These are phyloP conservation scores for Eulithis testata DNA, from an alignment of 2,888 invertebrate species.

Conservation along the genomic window DNA sequence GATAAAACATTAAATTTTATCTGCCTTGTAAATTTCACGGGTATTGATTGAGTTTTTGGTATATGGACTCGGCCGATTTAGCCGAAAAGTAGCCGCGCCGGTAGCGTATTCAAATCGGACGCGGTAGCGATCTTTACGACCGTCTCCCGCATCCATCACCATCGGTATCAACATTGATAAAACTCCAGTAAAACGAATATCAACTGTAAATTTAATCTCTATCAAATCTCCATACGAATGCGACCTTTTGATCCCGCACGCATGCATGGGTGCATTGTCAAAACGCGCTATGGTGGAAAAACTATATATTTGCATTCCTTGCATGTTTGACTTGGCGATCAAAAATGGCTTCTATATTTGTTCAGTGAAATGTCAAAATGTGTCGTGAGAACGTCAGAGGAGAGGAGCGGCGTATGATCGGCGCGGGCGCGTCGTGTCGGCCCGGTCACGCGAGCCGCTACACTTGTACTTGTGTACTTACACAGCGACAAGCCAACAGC, in stretches of 20 bases:
- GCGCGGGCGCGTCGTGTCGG: constrained; percentile 66
- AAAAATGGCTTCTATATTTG: constrained; percentile 81
- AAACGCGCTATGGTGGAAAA: constrained; percentile 49
- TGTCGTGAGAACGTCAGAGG: constrained; percentile 75
- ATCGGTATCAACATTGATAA: constrained; percentile 58
- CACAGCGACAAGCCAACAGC: constrained; percentile 36
- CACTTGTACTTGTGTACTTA: constrained; percentile 59
- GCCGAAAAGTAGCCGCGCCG: constrained; percentile 56
- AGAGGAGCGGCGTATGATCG: constrained; percentile 62
- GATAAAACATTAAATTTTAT: constrained; percentile 80
- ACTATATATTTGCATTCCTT: constrained; percentile 67
- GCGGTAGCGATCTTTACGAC: constrained; percentile 56
- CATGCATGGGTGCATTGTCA: constrained; percentile 53
- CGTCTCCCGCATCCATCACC: constrained; percentile 51
- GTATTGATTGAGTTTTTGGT: constrained; percentile 74
- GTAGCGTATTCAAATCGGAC: constrained; percentile 71
- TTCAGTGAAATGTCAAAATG: constrained; percentile 81
- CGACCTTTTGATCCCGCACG: constrained; percentile 54
- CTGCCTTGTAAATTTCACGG: constrained; percentile 80
- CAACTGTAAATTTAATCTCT: constrained; percentile 55
- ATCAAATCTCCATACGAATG: constrained; percentile 57
- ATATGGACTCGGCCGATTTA: constrained; percentile 50
- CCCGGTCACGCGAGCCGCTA: constrained; percentile 72
- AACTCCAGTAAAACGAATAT: constrained; percentile 53
- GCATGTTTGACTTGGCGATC: constrained; percentile 61